phyloP scores from a whole-genome alignment of 1,140 invertebrate species.

The Bombus pyrosoma region DNA sequence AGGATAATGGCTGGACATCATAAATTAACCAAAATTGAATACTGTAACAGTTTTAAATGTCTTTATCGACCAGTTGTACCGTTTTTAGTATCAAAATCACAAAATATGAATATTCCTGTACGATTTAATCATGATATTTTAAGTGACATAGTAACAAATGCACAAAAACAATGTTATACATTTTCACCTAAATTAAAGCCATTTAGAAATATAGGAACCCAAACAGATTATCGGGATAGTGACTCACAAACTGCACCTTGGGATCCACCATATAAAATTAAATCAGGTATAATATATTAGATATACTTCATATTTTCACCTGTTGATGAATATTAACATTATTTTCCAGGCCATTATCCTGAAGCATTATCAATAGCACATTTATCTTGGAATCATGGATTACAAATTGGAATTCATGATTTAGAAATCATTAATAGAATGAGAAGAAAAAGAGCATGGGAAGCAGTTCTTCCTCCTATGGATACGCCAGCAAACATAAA shows the following conservation, averaged over 20 bases:
- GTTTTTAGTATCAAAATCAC: slow-evolving; percentile 69
- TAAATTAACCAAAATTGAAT: slow-evolving; percentile 1
- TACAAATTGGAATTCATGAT: slow-evolving; percentile 86
- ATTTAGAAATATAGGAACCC: slow-evolving; percentile 81
- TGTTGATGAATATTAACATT: background rate
- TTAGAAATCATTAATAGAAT: slow-evolving; percentile 86
- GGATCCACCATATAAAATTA: slow-evolving; percentile 83
- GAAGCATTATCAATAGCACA: slow-evolving; percentile 80
- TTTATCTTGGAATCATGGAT: slow-evolving; percentile 83
- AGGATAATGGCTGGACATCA: slow-evolving; percentile 45
- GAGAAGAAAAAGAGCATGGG: slow-evolving; percentile 84
- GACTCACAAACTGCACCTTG: slow-evolving; percentile 91
- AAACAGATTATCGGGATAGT: slow-evolving; percentile 89
- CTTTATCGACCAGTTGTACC: slow-evolving; percentile 69
- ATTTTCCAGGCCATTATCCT: slow-evolving; percentile 66
- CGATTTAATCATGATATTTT: slow-evolving; percentile 53
- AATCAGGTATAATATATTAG: slow-evolving; percentile 60
- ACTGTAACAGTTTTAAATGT: slow-evolving; percentile 59
- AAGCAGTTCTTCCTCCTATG: slow-evolving; percentile 82
- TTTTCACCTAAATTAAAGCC: slow-evolving; percentile 30
- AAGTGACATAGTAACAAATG: slow-evolving; percentile 39
- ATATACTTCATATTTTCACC: background rate
- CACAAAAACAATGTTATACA: slow-evolving; percentile 36
- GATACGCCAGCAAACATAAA: slow-evolving; percentile 82
- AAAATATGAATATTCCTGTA: slow-evolving; percentile 63